Conservation (phyloP, 2,797 vertebrate genomes). For the Pseudochromis fuscus region DNA sequence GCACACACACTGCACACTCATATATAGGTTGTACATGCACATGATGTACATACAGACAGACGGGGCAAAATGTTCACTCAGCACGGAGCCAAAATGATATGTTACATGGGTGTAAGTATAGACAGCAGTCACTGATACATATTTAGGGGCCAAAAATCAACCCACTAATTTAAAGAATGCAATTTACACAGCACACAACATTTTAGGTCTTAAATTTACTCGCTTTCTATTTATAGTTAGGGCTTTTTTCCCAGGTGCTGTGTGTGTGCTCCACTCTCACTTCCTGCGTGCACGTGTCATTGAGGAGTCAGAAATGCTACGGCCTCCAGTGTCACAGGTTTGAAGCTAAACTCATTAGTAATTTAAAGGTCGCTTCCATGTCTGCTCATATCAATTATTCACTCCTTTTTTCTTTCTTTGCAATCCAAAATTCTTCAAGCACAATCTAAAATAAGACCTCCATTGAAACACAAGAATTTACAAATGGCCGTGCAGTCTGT, state of each 20-base stretch:
- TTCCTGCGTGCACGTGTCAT: constrained; percentile 40
- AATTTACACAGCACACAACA: constrained; percentile 49
- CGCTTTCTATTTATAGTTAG: constrained; percentile 33
- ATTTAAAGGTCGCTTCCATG: constrained; percentile 78
- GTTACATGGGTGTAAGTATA: constrained; percentile 18
- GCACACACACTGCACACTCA: constrained; percentile 14
- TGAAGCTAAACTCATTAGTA: constrained; percentile 79
- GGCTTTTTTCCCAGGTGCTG: constrained; percentile 31
- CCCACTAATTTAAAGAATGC: constrained; percentile 50
- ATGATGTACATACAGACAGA: background rate
- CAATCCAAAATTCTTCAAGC: constrained; percentile 26
- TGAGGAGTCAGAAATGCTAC: constrained; percentile 38
- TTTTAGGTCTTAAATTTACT: constrained; percentile 41
- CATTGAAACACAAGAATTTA: constrained; percentile 4
- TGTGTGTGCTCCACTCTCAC: constrained; percentile 18
- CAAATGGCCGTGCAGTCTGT: background rate
- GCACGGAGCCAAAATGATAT: constrained; percentile 43
- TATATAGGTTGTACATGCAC: constrained; percentile 12
- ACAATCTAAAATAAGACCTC: constrained; percentile 35
- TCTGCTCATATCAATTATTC: constrained; percentile 79
- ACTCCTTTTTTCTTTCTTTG: constrained; percentile 51
- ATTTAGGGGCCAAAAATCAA: constrained; percentile 44
- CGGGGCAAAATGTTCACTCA: constrained; percentile 22
- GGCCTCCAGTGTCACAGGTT: constrained; percentile 66
- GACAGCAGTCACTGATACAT: constrained; percentile 56